Evolutionary conservation across 2,888 invertebrate genomes (phyloP).

Genomic region (Oegoconia quadripuncta): DNA sequence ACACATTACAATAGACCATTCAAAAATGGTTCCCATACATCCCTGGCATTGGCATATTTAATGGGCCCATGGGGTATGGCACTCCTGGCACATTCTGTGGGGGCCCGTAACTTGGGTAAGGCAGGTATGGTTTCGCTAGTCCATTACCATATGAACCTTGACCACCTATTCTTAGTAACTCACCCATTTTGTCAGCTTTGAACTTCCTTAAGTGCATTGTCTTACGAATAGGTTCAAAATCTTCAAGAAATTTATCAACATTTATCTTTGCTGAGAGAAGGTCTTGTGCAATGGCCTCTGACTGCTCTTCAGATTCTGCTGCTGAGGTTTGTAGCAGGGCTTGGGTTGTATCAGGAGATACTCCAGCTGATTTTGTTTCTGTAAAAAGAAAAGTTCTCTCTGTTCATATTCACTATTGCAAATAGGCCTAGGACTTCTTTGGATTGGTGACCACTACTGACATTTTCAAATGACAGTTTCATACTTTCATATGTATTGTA

Average conservation of each 20-base stretch:
- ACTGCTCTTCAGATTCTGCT: conserved; percentile 95
- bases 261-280: conserved; percentile 86
- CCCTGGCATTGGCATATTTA: conserved; percentile 89
- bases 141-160: conserved; percentile 62
- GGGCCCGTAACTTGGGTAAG: conserved; percentile 60
- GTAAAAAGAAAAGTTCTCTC: conserved; percentile 36
- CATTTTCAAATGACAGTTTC: too few species aligned
- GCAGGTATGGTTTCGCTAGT: conserved; percentile 57
- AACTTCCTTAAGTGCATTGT: conserved; percentile 84
- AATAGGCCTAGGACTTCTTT: too few species aligned
- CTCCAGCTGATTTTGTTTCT: conserved; percentile 87
- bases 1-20: conserved; percentile 20
- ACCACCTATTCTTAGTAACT: conserved; percentile 76
- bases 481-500: too few species aligned
- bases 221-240: conserved; percentile 86
- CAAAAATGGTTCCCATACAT: conserved; percentile 70
- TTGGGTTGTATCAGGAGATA: conserved; percentile 91
- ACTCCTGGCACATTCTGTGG: conserved; percentile 79
- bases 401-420: background rate
- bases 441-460: too few species aligned
- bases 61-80: conserved; percentile 86
- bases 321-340: conserved; percentile 94
- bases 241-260: conserved; percentile 90
- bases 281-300: conserved; percentile 89
- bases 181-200: conserved; percentile 95